Conservation (phyloP, 2,888 invertebrate genomes). For the Habrosyne pyritoides region DNA sequence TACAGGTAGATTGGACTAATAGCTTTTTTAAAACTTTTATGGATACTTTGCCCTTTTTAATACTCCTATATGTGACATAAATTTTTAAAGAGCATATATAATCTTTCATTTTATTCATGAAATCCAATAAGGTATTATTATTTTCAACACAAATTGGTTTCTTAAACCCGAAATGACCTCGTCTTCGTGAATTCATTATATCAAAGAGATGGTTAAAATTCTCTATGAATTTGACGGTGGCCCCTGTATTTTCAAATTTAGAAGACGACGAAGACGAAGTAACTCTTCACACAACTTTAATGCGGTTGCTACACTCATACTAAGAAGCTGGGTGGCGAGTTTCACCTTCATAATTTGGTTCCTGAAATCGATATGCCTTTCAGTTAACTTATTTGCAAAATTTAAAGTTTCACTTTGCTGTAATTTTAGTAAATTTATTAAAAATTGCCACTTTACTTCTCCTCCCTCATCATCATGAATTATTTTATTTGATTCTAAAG, state of each 20-base stretch:
- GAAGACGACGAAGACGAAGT: conserved; percentile 13
- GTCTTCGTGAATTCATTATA: conserved; percentile 21
- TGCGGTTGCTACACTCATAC: conserved; percentile 24
- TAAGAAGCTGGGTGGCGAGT: conserved; percentile 25
- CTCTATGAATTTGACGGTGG: conserved; percentile 19
- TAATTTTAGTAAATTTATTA: conserved; percentile 17
- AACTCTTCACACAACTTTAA: conserved; percentile 21
- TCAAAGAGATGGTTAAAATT: conserved; percentile 25
- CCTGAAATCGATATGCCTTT: conserved; percentile 22
- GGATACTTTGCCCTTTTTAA: too few relatives aligned
- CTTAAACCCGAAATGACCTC: conserved; percentile 9
- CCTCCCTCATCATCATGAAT: conserved; percentile 7
- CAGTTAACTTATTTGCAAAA: conserved; percentile 22
- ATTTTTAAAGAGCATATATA: neutral
- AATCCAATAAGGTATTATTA: too few relatives aligned
- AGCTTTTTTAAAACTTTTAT: too few relatives aligned
- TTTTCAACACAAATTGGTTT: conserved; percentile 9
- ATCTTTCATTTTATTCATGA: too few relatives aligned
- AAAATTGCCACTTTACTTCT: conserved; percentile 14
- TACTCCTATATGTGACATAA: neutral
- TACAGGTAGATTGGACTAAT: too few relatives aligned
- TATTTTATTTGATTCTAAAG: conserved; percentile 16
- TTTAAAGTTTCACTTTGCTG: conserved; percentile 22
- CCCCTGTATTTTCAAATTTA: conserved; percentile 15
- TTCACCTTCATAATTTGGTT: conserved; percentile 30